phyloP scores from a whole-genome alignment of 1,140 invertebrate species.

The Sminthurides bifidus region DNA sequence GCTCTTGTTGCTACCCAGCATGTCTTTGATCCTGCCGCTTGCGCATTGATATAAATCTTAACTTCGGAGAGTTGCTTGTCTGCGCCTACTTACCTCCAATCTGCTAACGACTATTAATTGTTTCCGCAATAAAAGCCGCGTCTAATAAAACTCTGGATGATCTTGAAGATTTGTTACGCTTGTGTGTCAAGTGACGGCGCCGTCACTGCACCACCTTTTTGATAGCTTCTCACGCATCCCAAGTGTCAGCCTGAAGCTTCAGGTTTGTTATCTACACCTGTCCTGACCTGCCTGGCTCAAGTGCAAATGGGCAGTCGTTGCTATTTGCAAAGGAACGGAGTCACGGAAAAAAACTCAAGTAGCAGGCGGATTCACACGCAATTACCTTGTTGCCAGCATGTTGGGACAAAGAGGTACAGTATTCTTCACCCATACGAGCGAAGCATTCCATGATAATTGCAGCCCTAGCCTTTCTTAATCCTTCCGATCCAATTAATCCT shows the following conservation, averaged over 20 bases:
- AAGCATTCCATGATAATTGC: too few relatives aligned
- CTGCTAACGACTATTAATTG: neutral
- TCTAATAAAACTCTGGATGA: neutral
- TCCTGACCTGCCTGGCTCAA: neutral
- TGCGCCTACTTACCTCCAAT: too few relatives aligned
- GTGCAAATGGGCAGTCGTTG: neutral
- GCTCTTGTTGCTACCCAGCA: neutral
- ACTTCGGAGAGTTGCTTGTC: too few relatives aligned
- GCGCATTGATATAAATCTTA: too few relatives aligned
- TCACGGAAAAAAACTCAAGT: neutral
- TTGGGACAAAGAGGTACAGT: neutral
- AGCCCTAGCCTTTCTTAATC: neutral
- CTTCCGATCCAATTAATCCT: conserved; percentile 7
- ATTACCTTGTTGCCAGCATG: neutral
- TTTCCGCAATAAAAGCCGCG: neutral
- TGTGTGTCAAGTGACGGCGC: too few relatives aligned
- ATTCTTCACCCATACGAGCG: too few relatives aligned
- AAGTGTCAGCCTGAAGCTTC: too few relatives aligned
- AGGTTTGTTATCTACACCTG: too few relatives aligned
- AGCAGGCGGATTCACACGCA: neutral
- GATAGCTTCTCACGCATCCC: too few relatives aligned
- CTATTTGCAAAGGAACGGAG: neutral
- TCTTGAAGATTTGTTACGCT: too few relatives aligned
- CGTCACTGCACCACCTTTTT: too few relatives aligned
- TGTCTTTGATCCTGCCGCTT: neutral